Conservation (phyloP, 1,140 invertebrate species). For the Octopus bimaculoides region DNA sequence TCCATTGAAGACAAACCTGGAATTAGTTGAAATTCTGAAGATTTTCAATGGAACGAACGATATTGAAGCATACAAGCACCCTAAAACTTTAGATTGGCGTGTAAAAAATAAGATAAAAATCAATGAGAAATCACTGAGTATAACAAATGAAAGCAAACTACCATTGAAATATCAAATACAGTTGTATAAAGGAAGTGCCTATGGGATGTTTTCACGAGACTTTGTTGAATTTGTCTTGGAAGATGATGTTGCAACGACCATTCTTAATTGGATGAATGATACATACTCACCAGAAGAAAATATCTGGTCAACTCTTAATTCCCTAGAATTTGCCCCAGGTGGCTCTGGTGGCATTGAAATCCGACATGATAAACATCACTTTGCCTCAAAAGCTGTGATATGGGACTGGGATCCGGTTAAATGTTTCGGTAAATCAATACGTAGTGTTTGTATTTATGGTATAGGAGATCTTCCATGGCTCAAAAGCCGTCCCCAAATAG, state of each 20-base stretch:
- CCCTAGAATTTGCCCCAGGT: slow-evolving; percentile 32
- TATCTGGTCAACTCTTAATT: slow-evolving; percentile 35
- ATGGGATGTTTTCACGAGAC: slow-evolving; percentile 31
- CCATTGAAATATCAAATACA: slow-evolving; percentile 23
- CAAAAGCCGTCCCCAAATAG: slow-evolving; percentile 30
- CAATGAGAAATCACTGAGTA: slow-evolving; percentile 15
- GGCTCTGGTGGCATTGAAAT: slow-evolving; percentile 9
- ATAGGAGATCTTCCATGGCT: slow-evolving; percentile 43
- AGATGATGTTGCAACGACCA: slow-evolving; percentile 26
- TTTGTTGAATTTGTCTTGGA: slow-evolving; percentile 33
- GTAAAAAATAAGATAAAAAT: not conserved
- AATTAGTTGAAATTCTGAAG: slow-evolving; percentile 21
- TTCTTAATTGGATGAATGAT: slow-evolving; percentile 32
- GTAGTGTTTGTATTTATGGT: slow-evolving; percentile 44
- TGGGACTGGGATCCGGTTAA: slow-evolving; percentile 23
- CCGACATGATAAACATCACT: slow-evolving; percentile 16
- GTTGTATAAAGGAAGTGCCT: slow-evolving; percentile 34
- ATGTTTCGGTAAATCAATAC: slow-evolving; percentile 24
- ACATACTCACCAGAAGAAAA: slow-evolving; percentile 36
- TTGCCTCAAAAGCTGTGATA: slow-evolving; percentile 22
- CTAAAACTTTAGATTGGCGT: slow-evolving; percentile 6
- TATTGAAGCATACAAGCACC: slow-evolving; percentile 13
- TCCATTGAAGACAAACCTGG: slow-evolving; percentile 26
- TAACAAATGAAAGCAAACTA: slow-evolving; percentile 14
- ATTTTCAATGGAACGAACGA: slow-evolving; percentile 23